These are phyloP conservation scores for Nemotelus pantherinus DNA, from an alignment of 2,888 invertebrate genomes.

Conservation along the genomic window DNA sequence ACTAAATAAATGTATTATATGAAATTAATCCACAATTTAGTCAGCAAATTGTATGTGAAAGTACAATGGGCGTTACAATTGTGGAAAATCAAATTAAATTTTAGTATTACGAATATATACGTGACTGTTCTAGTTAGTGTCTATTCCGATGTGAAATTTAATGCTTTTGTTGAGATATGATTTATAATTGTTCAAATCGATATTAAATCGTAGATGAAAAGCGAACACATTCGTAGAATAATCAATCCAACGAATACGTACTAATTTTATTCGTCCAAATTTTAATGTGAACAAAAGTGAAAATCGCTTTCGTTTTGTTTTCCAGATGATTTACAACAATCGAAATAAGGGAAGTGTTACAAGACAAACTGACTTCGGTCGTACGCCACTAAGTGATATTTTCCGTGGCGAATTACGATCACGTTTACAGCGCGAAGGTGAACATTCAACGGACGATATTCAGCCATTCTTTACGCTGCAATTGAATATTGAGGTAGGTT, in stretches of 20 bases:
- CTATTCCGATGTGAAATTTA: conserved; percentile 39
- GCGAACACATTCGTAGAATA: conserved; percentile 18
- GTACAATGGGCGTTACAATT: conserved; percentile 43
- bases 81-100: conserved; percentile 42
- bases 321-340: conserved; percentile 72
- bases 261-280: no score
- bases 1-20: no score
- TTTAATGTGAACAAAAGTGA: no score
- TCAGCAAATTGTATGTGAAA: conserved; percentile 13
- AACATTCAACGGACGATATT: conserved; percentile 83
- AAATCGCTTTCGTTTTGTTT: conserved; percentile 29
- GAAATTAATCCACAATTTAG: conserved; percentile 11
- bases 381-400: conserved; percentile 91
- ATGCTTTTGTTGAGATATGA: conserved; percentile 47
- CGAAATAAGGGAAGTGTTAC: conserved; percentile 90
- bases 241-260: background rate
- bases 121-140: conserved; percentile 58
- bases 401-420: conserved; percentile 92
- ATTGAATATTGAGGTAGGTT: conserved; percentile 87
- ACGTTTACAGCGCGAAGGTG: conserved; percentile 76
- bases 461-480: conserved; percentile 96
- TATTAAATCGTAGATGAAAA: conserved; percentile 30
- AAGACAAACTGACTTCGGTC: conserved; percentile 80
- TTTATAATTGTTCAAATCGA: background rate
- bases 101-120: conserved; percentile 43